Percentiles rank a stretch among this genome's conserved stretches.
phyloP scores from a whole-genome alignment of 2,797 vertebrate genomes.

The Peromyscus nudipes region DNA sequence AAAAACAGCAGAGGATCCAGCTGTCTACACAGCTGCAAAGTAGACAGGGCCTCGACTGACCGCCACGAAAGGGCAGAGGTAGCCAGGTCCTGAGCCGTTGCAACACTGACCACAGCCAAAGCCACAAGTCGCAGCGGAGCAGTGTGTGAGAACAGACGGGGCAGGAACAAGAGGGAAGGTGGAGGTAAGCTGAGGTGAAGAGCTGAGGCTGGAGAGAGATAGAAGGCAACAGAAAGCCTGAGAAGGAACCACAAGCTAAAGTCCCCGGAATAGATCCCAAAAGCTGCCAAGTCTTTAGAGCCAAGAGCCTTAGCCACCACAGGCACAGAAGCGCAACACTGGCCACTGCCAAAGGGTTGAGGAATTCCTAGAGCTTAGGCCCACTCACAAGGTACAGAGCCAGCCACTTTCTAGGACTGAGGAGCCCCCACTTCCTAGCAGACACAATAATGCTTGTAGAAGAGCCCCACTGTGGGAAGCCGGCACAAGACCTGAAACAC shows the following conservation, averaged over 20 bases:
- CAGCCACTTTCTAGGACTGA: neutral
- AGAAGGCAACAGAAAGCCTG: no score
- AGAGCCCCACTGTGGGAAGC: neutral
- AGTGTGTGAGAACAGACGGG: no score
- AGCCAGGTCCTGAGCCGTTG: neutral
- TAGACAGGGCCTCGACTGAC: neutral
- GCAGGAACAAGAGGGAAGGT: neutral
- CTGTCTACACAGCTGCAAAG: neutral
- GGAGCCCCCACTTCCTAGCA: neutral
- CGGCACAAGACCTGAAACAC: neutral
- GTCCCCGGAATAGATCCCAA: neutral
- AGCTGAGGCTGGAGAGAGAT: neutral
- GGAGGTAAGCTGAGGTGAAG: neutral
- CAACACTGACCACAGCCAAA: fast-evolving
- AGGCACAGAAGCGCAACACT: neutral
- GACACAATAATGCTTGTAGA: neutral
- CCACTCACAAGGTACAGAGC: neutral
- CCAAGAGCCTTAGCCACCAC: neutral
- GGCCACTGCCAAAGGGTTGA: neutral
- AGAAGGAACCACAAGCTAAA: neutral
- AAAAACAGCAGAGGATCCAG: neutral
- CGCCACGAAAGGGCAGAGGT: neutral
- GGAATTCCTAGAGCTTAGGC: neutral
- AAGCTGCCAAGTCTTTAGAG: neutral
- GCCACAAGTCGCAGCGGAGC: neutral